These are phyloP conservation scores for Belgica antarctica DNA, from an alignment of 2,888 invertebrate genomes.

Conservation along the genomic window DNA sequence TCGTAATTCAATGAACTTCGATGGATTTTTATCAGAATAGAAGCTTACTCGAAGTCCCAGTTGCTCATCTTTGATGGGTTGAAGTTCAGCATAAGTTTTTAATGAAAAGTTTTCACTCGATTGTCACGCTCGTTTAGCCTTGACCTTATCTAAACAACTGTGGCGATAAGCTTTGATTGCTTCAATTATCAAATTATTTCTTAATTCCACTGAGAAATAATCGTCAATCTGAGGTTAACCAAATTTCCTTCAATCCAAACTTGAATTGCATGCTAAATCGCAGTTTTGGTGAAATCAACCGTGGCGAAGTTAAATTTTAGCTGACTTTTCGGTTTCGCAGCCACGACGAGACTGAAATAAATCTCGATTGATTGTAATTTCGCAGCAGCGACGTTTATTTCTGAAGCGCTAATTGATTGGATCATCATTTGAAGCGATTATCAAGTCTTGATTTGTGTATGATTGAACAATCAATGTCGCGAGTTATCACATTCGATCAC, in stretches of 20 bases:
- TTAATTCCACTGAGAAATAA: no score
- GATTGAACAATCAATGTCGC: neutral
- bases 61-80: no score
- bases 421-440: constrained; percentile 22
- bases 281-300: neutral
- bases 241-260: neutral
- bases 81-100: no score
- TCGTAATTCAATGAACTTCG: no score
- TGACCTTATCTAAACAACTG: neutral
- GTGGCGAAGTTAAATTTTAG: neutral
- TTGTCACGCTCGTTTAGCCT: no score
- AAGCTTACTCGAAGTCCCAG: no score
- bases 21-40: no score
- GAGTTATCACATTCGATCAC: neutral
- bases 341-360: no score
- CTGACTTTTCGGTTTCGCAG: no score
- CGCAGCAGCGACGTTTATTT: neutral
- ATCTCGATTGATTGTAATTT: neutral
- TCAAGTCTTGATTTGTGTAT: neutral
- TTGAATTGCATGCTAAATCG: neutral
- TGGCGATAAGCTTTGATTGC: neutral
- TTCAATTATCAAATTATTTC: neutral
- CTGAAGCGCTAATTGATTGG: constrained; percentile 16
- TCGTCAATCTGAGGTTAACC: neutral
- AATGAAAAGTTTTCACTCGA: no score